Conservation (phyloP, 1,140 invertebrate species). For the Neodiprion fabricii region DNA sequence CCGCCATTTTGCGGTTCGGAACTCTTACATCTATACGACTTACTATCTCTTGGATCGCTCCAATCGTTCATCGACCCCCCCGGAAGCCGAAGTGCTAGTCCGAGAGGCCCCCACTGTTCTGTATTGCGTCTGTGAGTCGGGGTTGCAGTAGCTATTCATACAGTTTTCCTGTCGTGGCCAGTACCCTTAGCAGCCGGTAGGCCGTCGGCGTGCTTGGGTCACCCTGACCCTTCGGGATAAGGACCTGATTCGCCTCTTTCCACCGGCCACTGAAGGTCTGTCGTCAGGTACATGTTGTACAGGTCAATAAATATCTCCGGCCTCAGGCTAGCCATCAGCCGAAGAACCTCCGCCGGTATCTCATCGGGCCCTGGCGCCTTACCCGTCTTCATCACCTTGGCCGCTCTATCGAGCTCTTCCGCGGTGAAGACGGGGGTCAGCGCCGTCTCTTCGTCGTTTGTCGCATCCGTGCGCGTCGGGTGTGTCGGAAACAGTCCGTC, state of each 20-base stretch:
- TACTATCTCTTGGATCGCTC: too few species aligned
- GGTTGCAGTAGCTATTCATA: conserved; percentile 17
- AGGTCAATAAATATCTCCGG: neutral
- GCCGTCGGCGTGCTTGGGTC: conserved; percentile 15
- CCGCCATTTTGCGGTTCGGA: too few species aligned
- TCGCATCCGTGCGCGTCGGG: too few species aligned
- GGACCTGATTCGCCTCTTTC: conserved; percentile 27
- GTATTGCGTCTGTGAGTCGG: too few species aligned
- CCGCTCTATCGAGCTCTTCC: neutral
- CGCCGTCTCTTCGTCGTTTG: neutral
- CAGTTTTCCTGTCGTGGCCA: conserved; percentile 8
- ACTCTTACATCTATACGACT: too few species aligned
- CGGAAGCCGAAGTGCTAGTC: neutral
- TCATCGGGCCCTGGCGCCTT: neutral
- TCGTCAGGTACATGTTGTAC: conserved; percentile 21
- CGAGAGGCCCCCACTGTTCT: too few species aligned
- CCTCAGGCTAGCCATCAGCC: neutral
- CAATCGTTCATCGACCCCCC: conserved; percentile 20
- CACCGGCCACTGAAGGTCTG: conserved; percentile 21
- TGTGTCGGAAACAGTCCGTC: neutral
- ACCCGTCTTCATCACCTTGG: neutral
- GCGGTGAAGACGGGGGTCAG: neutral
- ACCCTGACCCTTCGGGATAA: conserved; percentile 27
- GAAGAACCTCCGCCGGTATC: neutral
- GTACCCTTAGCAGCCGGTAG: conserved; percentile 8